A percentile compares a stretch with the other conserved stretches of the same genome.
Evolutionary conservation across 2,797 vertebrate species (phyloP).

Genomic region (Anguilla obscura): DNA sequence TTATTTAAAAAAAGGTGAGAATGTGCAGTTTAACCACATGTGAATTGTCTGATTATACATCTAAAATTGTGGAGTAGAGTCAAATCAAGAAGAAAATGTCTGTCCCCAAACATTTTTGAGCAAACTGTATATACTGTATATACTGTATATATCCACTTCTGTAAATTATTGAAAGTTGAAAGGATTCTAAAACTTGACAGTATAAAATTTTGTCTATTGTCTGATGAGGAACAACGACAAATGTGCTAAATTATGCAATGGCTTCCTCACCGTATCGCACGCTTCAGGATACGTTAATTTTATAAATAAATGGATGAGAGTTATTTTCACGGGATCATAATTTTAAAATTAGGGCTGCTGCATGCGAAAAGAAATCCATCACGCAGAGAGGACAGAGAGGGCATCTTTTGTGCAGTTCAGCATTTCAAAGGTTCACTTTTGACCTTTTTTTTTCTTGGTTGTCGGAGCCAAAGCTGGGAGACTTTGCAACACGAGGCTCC

Average conservation of each 20-base stretch:
- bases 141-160: no score
- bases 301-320: background rate
- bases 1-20: no score
- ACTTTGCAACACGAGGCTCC: constrained; percentile 8
- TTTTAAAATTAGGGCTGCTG: background rate
- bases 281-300: background rate
- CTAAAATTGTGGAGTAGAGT: no score
- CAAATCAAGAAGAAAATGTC: no score
- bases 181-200: background rate
- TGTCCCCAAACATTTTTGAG: no score
- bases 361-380: background rate
- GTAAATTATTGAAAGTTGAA: no score
- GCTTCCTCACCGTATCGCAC: background rate
- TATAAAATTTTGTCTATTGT: background rate
- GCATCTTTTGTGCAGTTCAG: background rate
- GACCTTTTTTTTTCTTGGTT: background rate
- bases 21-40: no score
- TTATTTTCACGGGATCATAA: background rate
- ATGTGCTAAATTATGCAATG: background rate
- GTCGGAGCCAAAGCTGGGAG: background rate
- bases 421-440: background rate
- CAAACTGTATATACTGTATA: no score
- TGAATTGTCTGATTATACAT: no score
- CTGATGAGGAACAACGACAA: background rate
- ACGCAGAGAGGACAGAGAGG: background rate